phyloP scores from a whole-genome alignment of 1,140 invertebrate species.

The Drosophila parabipectinata region DNA sequence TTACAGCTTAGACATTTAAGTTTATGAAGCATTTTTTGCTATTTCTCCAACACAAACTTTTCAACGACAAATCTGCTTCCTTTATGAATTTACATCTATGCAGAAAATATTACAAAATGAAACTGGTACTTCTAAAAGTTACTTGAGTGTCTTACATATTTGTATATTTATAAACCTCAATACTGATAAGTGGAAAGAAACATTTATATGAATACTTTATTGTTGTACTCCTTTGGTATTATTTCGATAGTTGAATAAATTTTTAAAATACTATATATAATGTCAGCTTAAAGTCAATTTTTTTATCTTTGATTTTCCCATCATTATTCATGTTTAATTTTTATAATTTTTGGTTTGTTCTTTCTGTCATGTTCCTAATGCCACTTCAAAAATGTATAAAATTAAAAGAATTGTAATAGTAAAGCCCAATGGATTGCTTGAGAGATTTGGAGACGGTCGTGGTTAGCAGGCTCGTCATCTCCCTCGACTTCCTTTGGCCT shows the following conservation, averaged over 20 bases:
- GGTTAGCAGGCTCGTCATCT: background rate
- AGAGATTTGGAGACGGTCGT: background rate
- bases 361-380: background rate
- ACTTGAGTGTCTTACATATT: conserved; percentile 61
- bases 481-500: background rate
- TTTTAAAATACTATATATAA: background rate
- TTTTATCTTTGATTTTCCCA: background rate
- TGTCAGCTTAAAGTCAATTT: background rate
- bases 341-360: background rate
- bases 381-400: background rate
- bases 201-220: conserved; percentile 26
- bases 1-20: conserved; percentile 29
- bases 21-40: conserved; percentile 41
- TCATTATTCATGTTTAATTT: background rate
- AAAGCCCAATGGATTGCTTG: background rate
- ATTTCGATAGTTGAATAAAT: conserved; percentile 21
- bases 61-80: conserved; percentile 24
- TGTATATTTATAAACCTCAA: conserved; percentile 27
- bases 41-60: conserved; percentile 14
- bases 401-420: background rate
- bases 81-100: conserved; percentile 37
- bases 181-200: conserved; percentile 20
- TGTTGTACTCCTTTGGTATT: conserved; percentile 19
- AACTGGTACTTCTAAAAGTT: conserved; percentile 56
- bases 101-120: conserved; percentile 18